Evolutionary conservation across 2,888 invertebrate species (phyloP).

Genomic region (Aspidiotus rigidus): DNA sequence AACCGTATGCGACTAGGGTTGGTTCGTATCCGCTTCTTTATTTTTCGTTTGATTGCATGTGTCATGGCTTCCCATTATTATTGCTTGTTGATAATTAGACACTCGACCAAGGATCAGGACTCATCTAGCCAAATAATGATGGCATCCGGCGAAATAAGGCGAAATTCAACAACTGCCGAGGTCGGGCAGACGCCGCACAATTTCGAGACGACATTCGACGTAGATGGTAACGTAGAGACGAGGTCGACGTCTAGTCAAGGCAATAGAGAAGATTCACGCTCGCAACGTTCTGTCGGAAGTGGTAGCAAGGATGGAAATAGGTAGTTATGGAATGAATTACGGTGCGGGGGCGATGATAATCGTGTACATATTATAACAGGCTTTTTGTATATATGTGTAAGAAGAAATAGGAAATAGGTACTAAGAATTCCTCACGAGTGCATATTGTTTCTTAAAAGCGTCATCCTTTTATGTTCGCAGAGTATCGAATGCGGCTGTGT

Average conservation of each 20-base stretch:
- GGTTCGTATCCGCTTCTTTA: too few relatives aligned
- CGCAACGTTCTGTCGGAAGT: conserved; percentile 51
- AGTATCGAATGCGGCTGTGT: conserved; percentile 41
- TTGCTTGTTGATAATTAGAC: conserved; percentile 43
- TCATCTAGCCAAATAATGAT: conserved; percentile 35
- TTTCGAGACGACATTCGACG: conserved; percentile 77
- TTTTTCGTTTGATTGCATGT: conserved; percentile 3
- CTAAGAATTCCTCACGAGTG: too few relatives aligned
- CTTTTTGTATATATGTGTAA: conserved; percentile 1
- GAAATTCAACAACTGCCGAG: conserved; percentile 37
- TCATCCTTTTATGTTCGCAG: conserved; percentile 12
- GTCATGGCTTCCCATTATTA: neutral
- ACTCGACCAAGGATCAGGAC: conserved; percentile 43
- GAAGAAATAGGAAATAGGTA: neutral
- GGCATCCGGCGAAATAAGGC: conserved; percentile 41
- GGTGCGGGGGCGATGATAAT: neutral
- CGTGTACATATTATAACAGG: conserved; percentile 12
- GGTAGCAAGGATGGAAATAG: conserved; percentile 47
- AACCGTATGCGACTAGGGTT: too few relatives aligned
- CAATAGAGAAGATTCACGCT: conserved; percentile 55
- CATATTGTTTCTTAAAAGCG: too few relatives aligned
- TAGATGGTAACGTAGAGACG: conserved; percentile 86
- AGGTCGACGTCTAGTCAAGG: conserved; percentile 71
- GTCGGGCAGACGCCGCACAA: conserved; percentile 51
- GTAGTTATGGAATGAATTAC: conserved; percentile 25